Evolutionary conservation across 2,797 vertebrate genomes (phyloP).

Genomic region (Alcedo quadribrachys): DNA sequence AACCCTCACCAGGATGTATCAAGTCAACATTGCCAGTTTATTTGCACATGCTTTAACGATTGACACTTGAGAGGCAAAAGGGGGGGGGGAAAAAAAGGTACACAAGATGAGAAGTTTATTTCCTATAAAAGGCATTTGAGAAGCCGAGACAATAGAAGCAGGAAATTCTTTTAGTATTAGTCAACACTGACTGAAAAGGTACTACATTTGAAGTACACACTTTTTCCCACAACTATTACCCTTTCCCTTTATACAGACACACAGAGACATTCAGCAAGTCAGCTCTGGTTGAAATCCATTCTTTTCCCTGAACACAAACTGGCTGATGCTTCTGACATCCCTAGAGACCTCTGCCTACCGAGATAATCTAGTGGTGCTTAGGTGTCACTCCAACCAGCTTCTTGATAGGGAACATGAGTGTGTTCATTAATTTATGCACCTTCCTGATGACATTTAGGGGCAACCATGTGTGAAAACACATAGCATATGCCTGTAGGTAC

Average conservation of each 20-base stretch:
- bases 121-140: not conserved
- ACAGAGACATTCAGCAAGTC: not conserved
- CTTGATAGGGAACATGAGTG: accelerated
- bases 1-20: not conserved
- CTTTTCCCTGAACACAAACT: not conserved
- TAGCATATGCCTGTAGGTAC: not conserved
- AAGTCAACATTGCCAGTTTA: not conserved
- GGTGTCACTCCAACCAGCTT: not conserved
- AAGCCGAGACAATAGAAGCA: not conserved
- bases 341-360: not conserved
- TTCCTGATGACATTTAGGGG: not conserved
- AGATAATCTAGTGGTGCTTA: not conserved
- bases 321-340: not conserved
- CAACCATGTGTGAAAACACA: not conserved
- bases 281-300: not conserved
- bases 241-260: not conserved
- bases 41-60: constrained; percentile 12
- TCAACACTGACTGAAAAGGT: not conserved
- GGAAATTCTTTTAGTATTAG: not conserved
- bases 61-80: not conserved
- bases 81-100: not conserved
- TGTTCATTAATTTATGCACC: not conserved
- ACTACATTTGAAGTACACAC: not conserved
- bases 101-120: not conserved
- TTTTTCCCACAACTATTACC: not conserved